Conservation (phyloP, 2,888 invertebrate genomes). For the Sepiola atlantica region DNA sequence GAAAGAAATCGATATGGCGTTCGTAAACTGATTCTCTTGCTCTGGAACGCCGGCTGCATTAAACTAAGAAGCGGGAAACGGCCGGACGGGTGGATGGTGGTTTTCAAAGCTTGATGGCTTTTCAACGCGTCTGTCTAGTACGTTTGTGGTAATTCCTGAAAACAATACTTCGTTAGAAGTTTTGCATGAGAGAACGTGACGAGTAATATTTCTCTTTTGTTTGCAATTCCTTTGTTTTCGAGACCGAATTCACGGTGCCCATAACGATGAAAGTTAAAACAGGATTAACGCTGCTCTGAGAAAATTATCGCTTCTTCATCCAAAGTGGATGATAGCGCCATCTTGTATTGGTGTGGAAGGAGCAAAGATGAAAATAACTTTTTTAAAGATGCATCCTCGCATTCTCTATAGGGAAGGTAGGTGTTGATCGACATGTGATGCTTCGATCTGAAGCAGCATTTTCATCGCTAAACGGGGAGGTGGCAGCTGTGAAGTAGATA, state of each 20-base stretch:
- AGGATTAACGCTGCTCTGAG: not conserved
- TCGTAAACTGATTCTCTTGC: not conserved
- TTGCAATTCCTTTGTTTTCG: not conserved
- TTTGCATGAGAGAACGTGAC: not conserved
- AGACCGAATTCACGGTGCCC: not conserved
- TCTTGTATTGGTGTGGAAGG: not conserved
- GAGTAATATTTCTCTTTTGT: not conserved
- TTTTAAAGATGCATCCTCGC: too few species aligned
- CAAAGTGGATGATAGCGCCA: not conserved
- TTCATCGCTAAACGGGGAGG: too few species aligned
- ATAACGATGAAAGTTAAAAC: not conserved
- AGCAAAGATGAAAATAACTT: not conserved
- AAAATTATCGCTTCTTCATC: not conserved
- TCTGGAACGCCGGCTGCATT: not conserved
- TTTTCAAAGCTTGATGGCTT: not conserved
- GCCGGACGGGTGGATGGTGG: not conserved
- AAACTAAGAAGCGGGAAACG: not conserved
- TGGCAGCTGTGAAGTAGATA: too few species aligned
- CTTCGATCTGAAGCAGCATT: too few species aligned
- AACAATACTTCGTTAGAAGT: conserved; percentile 8
- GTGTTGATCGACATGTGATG: too few species aligned
- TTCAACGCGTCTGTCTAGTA: not conserved
- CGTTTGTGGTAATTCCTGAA: not conserved
- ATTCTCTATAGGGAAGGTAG: too few species aligned
- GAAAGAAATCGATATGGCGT: not conserved